Conservation (phyloP, 2,888 invertebrate species). For the Miltochrista miniata region DNA sequence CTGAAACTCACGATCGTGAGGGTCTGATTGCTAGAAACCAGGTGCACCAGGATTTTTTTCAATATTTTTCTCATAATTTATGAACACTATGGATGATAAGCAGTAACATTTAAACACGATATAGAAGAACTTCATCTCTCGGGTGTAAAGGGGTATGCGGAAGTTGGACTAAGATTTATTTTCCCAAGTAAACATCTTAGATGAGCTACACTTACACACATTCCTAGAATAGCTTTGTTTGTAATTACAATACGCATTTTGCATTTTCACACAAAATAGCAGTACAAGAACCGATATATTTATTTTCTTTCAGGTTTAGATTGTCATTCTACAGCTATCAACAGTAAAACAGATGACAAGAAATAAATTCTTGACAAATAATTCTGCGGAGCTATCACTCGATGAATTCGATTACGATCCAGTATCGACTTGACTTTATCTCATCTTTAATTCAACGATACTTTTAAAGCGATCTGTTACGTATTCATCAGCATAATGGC, state of each 20-base stretch:
- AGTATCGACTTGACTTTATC: conserved; percentile 13
- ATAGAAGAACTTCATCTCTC: background rate
- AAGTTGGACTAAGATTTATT: too few species aligned
- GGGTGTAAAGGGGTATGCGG: background rate
- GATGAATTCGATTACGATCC: conserved; percentile 35
- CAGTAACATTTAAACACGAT: background rate
- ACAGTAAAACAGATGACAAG: conserved; percentile 28
- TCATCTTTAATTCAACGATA: conserved; percentile 22
- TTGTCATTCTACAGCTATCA: too few species aligned
- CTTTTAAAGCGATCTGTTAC: conserved; percentile 3
- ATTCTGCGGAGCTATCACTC: conserved; percentile 18
- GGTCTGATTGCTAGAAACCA: conserved; percentile 15
- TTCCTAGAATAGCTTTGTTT: too few species aligned
- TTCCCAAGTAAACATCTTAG: too few species aligned
- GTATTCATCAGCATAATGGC: conserved; percentile 6
- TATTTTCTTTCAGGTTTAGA: too few species aligned
- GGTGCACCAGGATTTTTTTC: conserved; percentile 8
- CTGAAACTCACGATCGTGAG: conserved; percentile 13
- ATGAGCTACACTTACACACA: too few species aligned
- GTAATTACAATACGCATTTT: background rate
- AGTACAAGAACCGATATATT: too few species aligned
- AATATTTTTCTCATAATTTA: conserved; percentile 7
- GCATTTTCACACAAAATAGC: too few species aligned
- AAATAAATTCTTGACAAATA: conserved; percentile 27
- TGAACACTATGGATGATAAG: background rate